Conservation (phyloP, 2,113 vertebrate species). For the Ranitomeya imitator region DNA sequence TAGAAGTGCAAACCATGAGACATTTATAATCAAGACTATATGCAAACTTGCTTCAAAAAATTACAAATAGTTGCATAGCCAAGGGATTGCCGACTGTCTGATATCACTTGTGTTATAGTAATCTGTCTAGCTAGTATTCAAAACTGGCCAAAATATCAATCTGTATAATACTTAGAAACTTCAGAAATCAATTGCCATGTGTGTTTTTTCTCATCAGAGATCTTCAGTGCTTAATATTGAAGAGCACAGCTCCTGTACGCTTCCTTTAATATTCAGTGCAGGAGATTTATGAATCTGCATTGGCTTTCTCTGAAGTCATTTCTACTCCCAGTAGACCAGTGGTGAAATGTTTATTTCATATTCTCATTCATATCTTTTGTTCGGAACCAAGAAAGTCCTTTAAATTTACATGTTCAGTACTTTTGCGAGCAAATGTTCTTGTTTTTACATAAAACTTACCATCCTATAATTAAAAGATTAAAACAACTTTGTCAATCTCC, state of each 20-base stretch:
- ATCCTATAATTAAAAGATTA: constrained; percentile 58
- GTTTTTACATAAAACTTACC: neutral
- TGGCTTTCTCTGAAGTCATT: constrained; percentile 30
- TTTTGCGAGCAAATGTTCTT: constrained; percentile 5
- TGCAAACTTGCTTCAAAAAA: neutral
- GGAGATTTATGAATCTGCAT: constrained; percentile 34
- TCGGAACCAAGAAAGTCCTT: neutral
- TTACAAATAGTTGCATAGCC: neutral
- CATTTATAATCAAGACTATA: neutral
- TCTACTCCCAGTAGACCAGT: constrained; percentile 1
- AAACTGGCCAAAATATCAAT: neutral
- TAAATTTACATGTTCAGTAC: constrained; percentile 22
- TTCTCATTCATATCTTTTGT: constrained; percentile 15
- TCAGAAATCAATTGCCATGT: neutral
- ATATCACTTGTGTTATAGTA: neutral
- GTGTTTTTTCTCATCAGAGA: neutral
- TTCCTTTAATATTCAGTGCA: constrained; percentile 22
- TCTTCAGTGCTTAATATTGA: neutral
- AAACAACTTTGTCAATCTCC: constrained; percentile 55
- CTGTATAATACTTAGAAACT: neutral
- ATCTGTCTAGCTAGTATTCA: neutral
- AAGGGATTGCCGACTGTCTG: neutral
- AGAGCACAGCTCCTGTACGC: neutral
- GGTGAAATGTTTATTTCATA: constrained; percentile 26
- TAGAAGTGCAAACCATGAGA: neutral